phyloP scores from a whole-genome alignment of 2,797 vertebrate species.

The Manis javanica region DNA sequence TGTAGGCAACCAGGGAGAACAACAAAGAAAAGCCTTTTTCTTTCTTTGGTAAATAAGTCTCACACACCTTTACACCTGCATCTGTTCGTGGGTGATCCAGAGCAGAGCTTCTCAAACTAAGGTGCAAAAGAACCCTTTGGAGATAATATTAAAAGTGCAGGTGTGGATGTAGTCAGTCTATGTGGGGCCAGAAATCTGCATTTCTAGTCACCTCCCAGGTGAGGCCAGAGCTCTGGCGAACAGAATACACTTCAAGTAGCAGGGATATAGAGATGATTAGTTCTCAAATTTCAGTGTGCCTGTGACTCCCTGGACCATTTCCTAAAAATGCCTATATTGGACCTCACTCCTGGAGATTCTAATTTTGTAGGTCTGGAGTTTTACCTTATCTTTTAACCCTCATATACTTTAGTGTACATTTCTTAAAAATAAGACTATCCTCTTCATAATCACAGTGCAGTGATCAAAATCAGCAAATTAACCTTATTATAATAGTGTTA shows the following conservation, averaged over 20 bases:
- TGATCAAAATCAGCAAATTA: not conserved
- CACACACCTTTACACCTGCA: not conserved
- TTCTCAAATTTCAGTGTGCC: not conserved
- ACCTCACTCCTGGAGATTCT: not conserved
- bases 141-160: not conserved
- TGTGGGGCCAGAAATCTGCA: not conserved
- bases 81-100: not conserved
- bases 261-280: rapidly evolving
- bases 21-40: not conserved
- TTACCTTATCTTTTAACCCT: not conserved
- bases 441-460: not conserved
- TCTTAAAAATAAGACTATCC: no score
- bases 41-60: not conserved
- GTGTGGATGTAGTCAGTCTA: not conserved
- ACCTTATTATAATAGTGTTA: not conserved
- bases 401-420: not conserved
- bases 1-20: not conserved
- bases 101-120: not conserved
- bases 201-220: not conserved
- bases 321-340: not conserved
- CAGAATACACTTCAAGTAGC: not conserved
- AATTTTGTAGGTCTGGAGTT: not conserved
- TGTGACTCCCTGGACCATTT: not conserved
- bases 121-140: not conserved
- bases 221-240: rapidly evolving